Base-by-base conservation (phyloP, 2,797 vertebrate species). In the Syncerus caffer region DNA sequence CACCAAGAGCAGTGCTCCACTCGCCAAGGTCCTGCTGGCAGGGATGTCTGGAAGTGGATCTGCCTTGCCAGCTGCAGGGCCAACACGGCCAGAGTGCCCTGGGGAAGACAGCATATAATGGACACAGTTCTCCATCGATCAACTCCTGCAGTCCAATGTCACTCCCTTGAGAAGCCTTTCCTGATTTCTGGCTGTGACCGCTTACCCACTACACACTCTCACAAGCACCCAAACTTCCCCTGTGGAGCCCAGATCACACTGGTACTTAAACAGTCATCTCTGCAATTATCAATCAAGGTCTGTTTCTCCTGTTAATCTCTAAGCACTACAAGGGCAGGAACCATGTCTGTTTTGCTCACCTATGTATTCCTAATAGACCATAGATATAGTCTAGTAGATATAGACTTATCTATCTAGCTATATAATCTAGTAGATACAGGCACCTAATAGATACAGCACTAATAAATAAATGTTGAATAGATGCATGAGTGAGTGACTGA, bases 31-130 rank as follows among this genome's bases (percentile, higher is more conserved):
- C 99, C 99, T 16, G 97, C 74, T 74, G 98, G 95, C 38, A 98
- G 97, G 6, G 99, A 98, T 6, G 98, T 98, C 89, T 98, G 98
- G 51, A 99, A 99, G 96, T 99, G 99, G 97, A 99, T 97, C 98
- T 98, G 99, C 96, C 98, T 99, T 92, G 99, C 99, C 97, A 99
- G 82, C 97, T 99, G 99, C 98, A 99, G 98, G 97, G 99, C 99
- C 96, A 99, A 98, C 96, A 99, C 98, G 0, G 99, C 98, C 71
- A 99, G 99, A 4, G 99, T 98, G 23, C 99, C 99, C 99, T 99
- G 97, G 50, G 79, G 91, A 95, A 96, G 89, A 91, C 67, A 96
- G 76, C 31, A 79, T 34, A n/a, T 90, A 3, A 38, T 62, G 34
- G 45, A 86, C 76, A 53, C 2, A 3, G 62, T 8, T 50, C 31